Evolutionary conservation across 2,797 vertebrate species (phyloP).

Genomic region (Danio tinwini): DNA sequence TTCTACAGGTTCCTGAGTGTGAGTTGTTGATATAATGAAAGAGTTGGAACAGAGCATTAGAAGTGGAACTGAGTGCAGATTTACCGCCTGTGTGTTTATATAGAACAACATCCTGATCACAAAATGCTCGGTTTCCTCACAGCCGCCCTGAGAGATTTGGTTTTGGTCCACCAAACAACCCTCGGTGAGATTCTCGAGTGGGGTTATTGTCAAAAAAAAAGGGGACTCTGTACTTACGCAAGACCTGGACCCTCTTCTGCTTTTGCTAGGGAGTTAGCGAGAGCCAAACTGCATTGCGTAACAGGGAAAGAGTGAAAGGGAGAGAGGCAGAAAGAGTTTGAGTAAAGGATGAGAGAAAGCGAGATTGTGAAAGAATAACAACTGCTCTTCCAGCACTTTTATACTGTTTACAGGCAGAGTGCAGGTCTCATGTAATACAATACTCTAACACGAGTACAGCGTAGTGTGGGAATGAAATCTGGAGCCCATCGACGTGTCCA

Average conservation of each 20-base stretch:
- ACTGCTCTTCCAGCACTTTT: slow-evolving; percentile 63
- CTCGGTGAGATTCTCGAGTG: slow-evolving; percentile 45
- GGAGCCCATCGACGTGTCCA: slow-evolving; percentile 47
- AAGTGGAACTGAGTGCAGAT: slow-evolving; percentile 5
- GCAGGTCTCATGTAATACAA: slow-evolving; percentile 66
- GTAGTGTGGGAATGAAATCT: slow-evolving; percentile 57
- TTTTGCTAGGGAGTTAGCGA: slow-evolving; percentile 62
- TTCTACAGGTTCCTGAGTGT: no score
- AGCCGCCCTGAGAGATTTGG: slow-evolving; percentile 15
- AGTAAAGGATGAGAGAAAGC: not conserved
- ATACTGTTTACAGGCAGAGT: slow-evolving; percentile 68
- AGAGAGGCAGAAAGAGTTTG: slow-evolving; percentile 5
- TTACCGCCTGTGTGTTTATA: slow-evolving; percentile 34
- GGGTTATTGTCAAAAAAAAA: slow-evolving; percentile 40
- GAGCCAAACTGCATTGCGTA: slow-evolving; percentile 72
- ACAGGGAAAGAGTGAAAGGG: slow-evolving; percentile 41
- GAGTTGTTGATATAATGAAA: no score
- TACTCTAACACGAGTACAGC: slow-evolving; percentile 61
- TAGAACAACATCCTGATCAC: slow-evolving; percentile 42
- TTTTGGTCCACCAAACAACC: not conserved
- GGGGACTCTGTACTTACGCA: slow-evolving; percentile 73
- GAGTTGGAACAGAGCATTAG: slow-evolving; percentile 10
- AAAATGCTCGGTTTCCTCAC: slow-evolving; percentile 36
- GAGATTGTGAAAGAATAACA: slow-evolving; percentile 70
- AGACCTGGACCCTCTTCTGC: slow-evolving; percentile 72